These are phyloP conservation scores for Sebastes miniatus DNA, from an alignment of 2,797 vertebrate genomes.

Conservation along the genomic window DNA sequence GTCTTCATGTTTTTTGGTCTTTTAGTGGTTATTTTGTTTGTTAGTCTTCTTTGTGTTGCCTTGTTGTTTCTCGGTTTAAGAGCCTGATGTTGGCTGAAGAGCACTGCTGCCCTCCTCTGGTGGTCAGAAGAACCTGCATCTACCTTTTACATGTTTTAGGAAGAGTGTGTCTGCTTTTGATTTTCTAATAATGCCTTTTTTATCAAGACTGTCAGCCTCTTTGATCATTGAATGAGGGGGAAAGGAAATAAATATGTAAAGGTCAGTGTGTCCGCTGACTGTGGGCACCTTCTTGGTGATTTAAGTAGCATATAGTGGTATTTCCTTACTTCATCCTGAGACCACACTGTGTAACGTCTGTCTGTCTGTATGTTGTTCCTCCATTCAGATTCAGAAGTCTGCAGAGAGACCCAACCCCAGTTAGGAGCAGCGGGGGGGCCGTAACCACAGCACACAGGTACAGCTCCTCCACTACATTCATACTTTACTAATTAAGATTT, in stretches of 20 bases:
- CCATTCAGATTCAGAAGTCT: constrained; percentile 77
- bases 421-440: constrained; percentile 63
- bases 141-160: not conserved
- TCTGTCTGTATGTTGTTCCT: not conserved
- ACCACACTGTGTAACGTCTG: not conserved
- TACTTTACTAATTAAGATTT: not conserved
- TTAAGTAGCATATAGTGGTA: not conserved
- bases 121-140: not conserved
- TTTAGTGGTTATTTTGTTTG: constrained; percentile 28
- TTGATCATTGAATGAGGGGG: not conserved
- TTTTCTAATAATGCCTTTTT: not conserved
- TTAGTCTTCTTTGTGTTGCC: constrained; percentile 38
- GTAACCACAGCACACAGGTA: constrained; percentile 47
- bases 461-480: not conserved
- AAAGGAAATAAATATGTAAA: not conserved
- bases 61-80: constrained; percentile 1
- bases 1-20: constrained; percentile 38
- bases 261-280: not conserved
- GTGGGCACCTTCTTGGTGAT: not conserved
- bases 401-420: constrained; percentile 81
- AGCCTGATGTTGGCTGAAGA: constrained; percentile 10
- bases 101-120: constrained; percentile 54
- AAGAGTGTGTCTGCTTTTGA: not conserved
- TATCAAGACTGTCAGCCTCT: not conserved
- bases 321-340: not conserved